These are phyloP conservation scores for Neuroterus valhalla DNA, from an alignment of 1,140 invertebrate species.

Conservation along the genomic window DNA sequence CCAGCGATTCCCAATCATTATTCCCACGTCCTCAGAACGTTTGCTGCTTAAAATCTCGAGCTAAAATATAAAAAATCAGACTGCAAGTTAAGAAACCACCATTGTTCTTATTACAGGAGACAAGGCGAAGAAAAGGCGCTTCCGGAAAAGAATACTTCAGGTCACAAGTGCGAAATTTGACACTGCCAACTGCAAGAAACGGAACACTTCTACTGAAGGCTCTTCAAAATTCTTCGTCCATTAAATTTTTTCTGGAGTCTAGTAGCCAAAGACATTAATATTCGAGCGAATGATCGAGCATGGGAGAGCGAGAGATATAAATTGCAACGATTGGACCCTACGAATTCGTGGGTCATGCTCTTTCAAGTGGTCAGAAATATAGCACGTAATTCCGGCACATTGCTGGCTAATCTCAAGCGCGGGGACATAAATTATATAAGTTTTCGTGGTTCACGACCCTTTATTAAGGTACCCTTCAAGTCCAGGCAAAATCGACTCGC, in stretches of 20 bases:
- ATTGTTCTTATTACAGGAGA: background rate
- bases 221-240: too few species aligned
- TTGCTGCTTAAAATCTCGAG: background rate
- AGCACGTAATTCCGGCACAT: slow-evolving; percentile 28
- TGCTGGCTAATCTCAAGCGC: background rate
- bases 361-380: slow-evolving; percentile 30
- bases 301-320: slow-evolving; percentile 9
- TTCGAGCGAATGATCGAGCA: background rate
- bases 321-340: slow-evolving; percentile 6
- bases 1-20: background rate
- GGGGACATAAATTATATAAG: slow-evolving; percentile 12
- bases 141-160: background rate
- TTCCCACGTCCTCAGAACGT: background rate
- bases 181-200: background rate
- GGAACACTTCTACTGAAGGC: too few species aligned
- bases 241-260: too few species aligned
- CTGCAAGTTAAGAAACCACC: too few species aligned
- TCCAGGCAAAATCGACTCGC: background rate
- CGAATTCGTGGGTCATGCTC: slow-evolving; percentile 29
- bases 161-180: background rate
- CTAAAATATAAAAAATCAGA: background rate
- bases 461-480: background rate
- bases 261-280: background rate
- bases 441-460: slow-evolving; percentile 19
- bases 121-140: background rate